These are phyloP conservation scores for Prunella strophiata DNA, from an alignment of 2,797 vertebrate genomes.

Conservation along the genomic window DNA sequence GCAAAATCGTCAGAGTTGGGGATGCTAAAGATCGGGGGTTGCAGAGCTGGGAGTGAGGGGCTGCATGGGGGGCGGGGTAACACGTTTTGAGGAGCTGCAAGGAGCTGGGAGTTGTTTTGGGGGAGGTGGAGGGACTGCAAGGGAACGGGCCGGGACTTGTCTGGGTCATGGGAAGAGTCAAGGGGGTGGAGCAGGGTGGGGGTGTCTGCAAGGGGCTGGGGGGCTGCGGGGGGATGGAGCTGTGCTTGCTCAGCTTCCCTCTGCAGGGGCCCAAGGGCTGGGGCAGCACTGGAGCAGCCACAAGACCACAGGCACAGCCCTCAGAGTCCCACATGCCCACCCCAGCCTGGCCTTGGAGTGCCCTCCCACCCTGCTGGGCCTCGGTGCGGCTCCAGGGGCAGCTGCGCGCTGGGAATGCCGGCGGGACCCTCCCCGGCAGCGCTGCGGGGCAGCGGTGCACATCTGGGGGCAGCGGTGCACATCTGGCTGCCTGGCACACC, in stretches of 20 bases:
- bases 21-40: neutral
- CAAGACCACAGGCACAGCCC: neutral
- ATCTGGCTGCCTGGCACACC: neutral
- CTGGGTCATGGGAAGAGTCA: neutral
- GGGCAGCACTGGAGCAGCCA: neutral
- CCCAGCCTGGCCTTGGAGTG: neutral
- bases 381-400: neutral
- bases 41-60: neutral
- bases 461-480: too few species aligned
- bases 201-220: neutral
- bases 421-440: neutral
- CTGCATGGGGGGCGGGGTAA: rapidly evolving
- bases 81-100: neutral
- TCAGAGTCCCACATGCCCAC: rapidly evolving
- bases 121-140: neutral
- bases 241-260: neutral
- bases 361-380: too few species aligned
- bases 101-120: neutral
- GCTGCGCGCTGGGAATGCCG: neutral
- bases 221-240: neutral
- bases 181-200: neutral
- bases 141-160: neutral
- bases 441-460: neutral
- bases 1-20: neutral
- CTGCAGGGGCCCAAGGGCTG: neutral